Conservation (phyloP, 2,888 invertebrate genomes). For the Onchidella celtica region DNA sequence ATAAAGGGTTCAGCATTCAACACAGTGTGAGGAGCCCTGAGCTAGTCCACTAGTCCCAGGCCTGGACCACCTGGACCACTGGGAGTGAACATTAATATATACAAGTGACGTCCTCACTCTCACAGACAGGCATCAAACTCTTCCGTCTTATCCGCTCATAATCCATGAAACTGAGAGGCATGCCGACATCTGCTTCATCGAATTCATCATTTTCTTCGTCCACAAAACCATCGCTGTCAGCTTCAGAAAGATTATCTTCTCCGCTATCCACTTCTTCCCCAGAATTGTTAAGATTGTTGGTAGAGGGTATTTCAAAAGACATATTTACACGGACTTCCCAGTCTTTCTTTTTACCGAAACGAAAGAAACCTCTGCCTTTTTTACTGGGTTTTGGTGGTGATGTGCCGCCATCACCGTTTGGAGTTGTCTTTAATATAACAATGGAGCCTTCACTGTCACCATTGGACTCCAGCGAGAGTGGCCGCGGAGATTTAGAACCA, state of each 20-base stretch:
- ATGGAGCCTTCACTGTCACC: neutral
- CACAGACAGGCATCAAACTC: slow-evolving; percentile 3
- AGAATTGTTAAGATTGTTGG: neutral
- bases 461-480: neutral
- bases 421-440: neutral
- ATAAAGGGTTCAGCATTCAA: too few species aligned
- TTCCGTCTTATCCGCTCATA: neutral
- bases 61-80: too few species aligned
- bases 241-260: slow-evolving; percentile 15
- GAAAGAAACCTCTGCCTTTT: neutral
- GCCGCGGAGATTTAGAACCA: neutral
- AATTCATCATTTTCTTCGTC: slow-evolving; percentile 1
- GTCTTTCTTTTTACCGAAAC: neutral
- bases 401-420: neutral
- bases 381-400: neutral
- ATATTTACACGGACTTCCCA: neutral
- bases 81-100: too few species aligned
- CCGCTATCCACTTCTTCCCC: neutral
- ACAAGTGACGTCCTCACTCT: slow-evolving; percentile 39
- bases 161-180: neutral
- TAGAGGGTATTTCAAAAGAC: neutral
- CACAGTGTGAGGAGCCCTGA: too few species aligned
- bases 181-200: neutral
- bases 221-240: slow-evolving; percentile 40
- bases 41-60: too few species aligned